Evolutionary conservation across 1,140 invertebrate species (phyloP).

Genomic region (Drosophila lacteicornis): DNA sequence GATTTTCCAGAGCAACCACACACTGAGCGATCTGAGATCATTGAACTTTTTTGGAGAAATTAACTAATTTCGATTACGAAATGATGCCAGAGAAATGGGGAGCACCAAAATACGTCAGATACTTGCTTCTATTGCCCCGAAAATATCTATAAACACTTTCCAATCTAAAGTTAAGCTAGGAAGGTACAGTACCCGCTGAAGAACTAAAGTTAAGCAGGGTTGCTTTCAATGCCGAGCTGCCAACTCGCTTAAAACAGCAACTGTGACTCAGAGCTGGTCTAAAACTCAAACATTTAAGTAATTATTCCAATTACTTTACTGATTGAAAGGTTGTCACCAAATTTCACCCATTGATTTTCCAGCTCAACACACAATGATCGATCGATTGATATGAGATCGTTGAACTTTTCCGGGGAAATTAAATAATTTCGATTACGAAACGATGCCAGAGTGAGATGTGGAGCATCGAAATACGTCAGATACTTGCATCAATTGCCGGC

Average conservation of each 20-base stretch:
- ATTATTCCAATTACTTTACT: conserved; percentile 14
- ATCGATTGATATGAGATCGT: conserved; percentile 31
- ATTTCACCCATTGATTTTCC: conserved; percentile 36
- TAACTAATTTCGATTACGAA: conserved; percentile 27
- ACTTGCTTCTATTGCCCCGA: conserved; percentile 19
- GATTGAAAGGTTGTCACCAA: conserved; percentile 58
- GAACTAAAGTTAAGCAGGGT: neutral
- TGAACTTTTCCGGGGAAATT: conserved; percentile 34
- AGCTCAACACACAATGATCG: conserved; percentile 11
- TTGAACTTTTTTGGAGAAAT: conserved; percentile 25
- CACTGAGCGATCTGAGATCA: conserved; percentile 28
- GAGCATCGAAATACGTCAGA: conserved; percentile 23
- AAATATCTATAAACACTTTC: conserved; percentile 9
- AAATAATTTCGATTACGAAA: conserved; percentile 44
- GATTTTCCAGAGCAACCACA: conserved; percentile 21
- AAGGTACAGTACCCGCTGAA: neutral
- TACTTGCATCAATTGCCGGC: conserved; percentile 43
- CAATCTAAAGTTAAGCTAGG: neutral
- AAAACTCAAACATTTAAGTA: neutral
- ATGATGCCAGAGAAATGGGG: conserved; percentile 3
- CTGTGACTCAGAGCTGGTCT: neutral
- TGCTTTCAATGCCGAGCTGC: neutral
- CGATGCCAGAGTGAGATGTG: conserved; percentile 17
- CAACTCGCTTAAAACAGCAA: neutral
- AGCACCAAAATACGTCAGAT: conserved; percentile 13